These are phyloP conservation scores for Pelosia muscerda DNA, from an alignment of 2,888 invertebrate genomes.

Conservation along the genomic window DNA sequence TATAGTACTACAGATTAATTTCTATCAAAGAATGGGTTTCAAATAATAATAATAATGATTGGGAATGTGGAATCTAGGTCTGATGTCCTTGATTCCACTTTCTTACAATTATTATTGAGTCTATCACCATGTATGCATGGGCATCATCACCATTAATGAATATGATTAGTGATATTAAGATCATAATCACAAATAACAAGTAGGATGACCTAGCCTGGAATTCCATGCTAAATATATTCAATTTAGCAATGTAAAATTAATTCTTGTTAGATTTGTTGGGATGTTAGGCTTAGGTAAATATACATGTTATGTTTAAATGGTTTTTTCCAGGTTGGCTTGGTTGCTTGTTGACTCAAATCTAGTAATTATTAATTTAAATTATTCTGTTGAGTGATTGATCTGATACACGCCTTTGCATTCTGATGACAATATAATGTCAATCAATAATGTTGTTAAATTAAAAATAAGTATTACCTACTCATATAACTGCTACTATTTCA, in stretches of 20 bases:
- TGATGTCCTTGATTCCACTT: not conserved
- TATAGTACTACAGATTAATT: conserved; percentile 7
- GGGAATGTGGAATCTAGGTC: not conserved
- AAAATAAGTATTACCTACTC: not conserved
- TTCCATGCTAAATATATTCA: not conserved
- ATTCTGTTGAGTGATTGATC: no score
- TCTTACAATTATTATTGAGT: not conserved
- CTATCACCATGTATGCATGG: not conserved
- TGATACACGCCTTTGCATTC: no score
- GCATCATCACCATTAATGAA: not conserved
- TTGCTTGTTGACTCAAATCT: no score
- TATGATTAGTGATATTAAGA: no score
- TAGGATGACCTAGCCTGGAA: not conserved
- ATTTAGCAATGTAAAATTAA: not conserved
- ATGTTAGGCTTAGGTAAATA: not conserved
- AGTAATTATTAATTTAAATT: no score
- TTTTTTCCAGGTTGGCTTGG: no score
- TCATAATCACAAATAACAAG: not conserved
- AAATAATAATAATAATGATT: conserved; percentile 2
- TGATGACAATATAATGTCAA: no score
- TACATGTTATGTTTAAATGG: not conserved
- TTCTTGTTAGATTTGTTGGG: not conserved
- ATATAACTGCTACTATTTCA: not conserved
- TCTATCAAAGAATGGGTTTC: not conserved
- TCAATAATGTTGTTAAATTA: no score